A percentile compares a stretch with the other conserved stretches of the same genome.
Conservation (phyloP, 2,113 vertebrate species). For the Rattus norvegicus region GRCr8 NC_086022.1:74703501-74704000, state of each 20-base stretch:
- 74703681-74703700: background rate
- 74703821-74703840: background rate
- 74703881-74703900: background rate
- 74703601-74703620: too few relatives aligned
- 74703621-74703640: too few relatives aligned
- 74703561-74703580: too few relatives aligned
- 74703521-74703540: too few relatives aligned
- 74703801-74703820: background rate
- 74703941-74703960: background rate
- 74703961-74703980: background rate
- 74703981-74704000: background rate
- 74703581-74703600: too few relatives aligned
- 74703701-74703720: too few relatives aligned
- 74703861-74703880: background rate
- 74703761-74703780: background rate
- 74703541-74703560: too few relatives aligned
- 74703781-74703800: background rate
- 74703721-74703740: background rate
- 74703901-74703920: background rate
- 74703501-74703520: too few relatives aligned
- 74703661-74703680: background rate
- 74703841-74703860: background rate
- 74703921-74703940: background rate
- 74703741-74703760: accelerated
- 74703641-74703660: background rate